Percentiles rank a stretch among this genome's conserved stretches.
Conservation (phyloP, 2,888 invertebrate species). For the Ptilodon capucinus region DNA sequence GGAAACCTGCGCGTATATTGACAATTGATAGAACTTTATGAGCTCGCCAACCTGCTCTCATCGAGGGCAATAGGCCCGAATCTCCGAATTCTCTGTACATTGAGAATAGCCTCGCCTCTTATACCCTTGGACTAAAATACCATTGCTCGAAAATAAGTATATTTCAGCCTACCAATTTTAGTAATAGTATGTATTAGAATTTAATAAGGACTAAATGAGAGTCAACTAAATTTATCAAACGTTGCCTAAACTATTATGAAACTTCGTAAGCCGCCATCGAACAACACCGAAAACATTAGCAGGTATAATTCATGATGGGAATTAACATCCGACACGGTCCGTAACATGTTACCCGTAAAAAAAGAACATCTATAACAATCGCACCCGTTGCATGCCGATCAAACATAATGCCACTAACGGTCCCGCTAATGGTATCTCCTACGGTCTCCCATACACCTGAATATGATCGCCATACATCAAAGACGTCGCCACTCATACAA, state of each 20-base stretch:
- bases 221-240: neutral
- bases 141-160: no score
- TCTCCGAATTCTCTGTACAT: no score
- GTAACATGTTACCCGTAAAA: neutral
- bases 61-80: no score
- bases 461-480: slow-evolving; percentile 10
- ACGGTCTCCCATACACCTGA: neutral
- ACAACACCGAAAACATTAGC: neutral
- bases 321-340: neutral
- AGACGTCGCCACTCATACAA: slow-evolving; percentile 17
- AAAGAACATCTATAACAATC: neutral
- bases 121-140: no score
- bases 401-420: slow-evolving; percentile 1
- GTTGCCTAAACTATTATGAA: neutral
- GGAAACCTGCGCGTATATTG: no score
- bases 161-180: no score
- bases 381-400: slow-evolving; percentile 1
- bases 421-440: slow-evolving; percentile 1
- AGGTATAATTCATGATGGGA: neutral
- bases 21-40: no score
- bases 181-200: no score
- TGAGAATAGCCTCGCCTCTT: no score
- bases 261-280: neutral
- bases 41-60: no score
- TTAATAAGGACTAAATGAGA: no score